These are phyloP conservation scores for Nematopogon swammerdamellus DNA, from an alignment of 2,888 invertebrate genomes.

Conservation along the genomic window DNA sequence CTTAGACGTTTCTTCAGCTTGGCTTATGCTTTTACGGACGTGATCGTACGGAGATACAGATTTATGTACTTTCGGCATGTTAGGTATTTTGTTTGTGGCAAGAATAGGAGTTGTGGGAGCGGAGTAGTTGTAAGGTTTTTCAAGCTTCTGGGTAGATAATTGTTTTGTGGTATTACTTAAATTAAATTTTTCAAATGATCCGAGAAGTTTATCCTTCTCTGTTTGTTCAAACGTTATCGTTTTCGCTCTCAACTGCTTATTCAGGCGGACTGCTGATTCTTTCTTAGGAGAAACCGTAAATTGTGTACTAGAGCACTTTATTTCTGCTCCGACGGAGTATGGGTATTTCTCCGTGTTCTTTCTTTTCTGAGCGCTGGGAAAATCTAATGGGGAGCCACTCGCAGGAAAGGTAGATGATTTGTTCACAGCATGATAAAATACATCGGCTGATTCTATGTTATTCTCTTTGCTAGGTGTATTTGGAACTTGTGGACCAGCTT, in stretches of 20 bases:
- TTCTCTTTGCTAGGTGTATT: no score
- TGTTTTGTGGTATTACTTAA: no score
- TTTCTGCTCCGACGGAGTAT: conserved; percentile 44
- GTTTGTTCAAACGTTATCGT: conserved; percentile 29
- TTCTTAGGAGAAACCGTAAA: conserved; percentile 47
- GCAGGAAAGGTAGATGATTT: background rate
- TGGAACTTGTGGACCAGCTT: conserved; percentile 18
- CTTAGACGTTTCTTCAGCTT: conserved; percentile 27
- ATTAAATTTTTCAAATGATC: no score
- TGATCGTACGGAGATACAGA: conserved; percentile 41
- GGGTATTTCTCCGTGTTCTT: conserved; percentile 1
- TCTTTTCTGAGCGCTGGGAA: background rate
- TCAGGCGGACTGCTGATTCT: conserved; percentile 43
- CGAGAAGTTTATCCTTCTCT: no score
- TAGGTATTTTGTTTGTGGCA: conserved; percentile 32
- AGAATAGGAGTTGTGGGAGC: conserved; percentile 43
- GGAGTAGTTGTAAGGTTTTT: conserved; percentile 41
- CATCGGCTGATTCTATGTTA: background rate
- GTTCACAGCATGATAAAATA: background rate
- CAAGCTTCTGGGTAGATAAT: conserved; percentile 13
- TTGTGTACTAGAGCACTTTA: conserved; percentile 43
- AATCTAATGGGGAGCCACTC: background rate
- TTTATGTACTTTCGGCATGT: conserved; percentile 27
- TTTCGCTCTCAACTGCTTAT: conserved; percentile 40
- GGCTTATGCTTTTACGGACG: conserved; percentile 35